Evolutionary conservation across 1,140 invertebrate species (phyloP), one percentile per base, ranked within the genome.

Genomic region (Wasmannia auropunctata): DNA sequence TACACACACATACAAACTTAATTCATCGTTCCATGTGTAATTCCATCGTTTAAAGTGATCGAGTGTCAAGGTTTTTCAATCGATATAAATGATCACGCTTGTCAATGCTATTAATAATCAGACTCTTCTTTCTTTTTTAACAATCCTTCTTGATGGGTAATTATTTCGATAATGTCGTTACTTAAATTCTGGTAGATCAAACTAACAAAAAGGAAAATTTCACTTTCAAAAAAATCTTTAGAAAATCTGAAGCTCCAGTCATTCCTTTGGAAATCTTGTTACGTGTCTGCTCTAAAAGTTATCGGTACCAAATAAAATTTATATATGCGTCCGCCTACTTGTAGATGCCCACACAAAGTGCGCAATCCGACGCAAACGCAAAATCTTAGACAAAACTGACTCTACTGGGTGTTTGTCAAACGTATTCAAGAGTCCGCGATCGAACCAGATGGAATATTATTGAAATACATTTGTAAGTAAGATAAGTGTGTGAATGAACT

Each of bases 21-120:
- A 54, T 54, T 19, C 2, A 67, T 79, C 58, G 11, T n/a, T 56
- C 70, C 28, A 37, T 79, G 49, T 19, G 8, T n/a, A n/a, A n/a
- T 22, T 19, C 37, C 40, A 51, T 88, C 72, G 37, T 46, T 88
- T 65, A 34, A 37, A 84, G 11, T 34, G 65, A 8, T 31, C 37
- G 40, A 74, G 11, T 58, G 56, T 86, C 69, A 81, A 63, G 28
- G 86, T 81, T 85, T 88, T 87, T 89, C 88, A 63, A 46, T 54
- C 19, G 60, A 63, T 54, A 77, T 83, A 58, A 56, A 88, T 43
- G 63, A 88, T 89, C 60, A 51, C 22, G 63, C 2, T 11, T 22
- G 6, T 22, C 7, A 37, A 56, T 22, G 34, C 8, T 70, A 81
- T 3, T 3, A 76, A 56, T 37, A 56, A 81, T 56, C 31, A 31